Percentiles rank a stretch among this genome's conserved stretches.
Conservation (phyloP, 1,140 invertebrate genomes). For the Lepidurus apus region DNA sequence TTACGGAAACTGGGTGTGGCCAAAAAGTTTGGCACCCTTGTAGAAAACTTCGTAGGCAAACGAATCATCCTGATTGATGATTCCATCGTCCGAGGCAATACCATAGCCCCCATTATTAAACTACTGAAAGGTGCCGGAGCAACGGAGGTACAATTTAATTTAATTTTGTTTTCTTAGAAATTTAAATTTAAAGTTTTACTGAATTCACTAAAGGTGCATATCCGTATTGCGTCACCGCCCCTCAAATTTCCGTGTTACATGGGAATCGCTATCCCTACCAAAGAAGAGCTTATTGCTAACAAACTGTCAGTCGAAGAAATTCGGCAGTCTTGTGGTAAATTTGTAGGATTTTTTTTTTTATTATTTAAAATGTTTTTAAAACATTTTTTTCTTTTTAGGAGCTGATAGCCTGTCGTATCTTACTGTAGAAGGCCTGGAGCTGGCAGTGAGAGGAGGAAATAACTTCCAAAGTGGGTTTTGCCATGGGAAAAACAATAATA, state of each 20-base stretch:
- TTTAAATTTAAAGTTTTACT: not conserved
- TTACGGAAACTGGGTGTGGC: slow-evolving; percentile 85
- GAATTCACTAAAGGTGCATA: slow-evolving; percentile 67
- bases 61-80: slow-evolving; percentile 89
- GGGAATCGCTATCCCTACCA: slow-evolving; percentile 98
- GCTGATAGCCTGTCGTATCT: slow-evolving; percentile 89
- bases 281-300: slow-evolving; percentile 93
- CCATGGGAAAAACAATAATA: slow-evolving; percentile 53
- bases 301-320: slow-evolving; percentile 70
- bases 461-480: slow-evolving; percentile 56
- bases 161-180: not conserved
- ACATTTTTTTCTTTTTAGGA: slow-evolving; percentile 49
- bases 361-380: not conserved
- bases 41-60: slow-evolving; percentile 84
- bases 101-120: slow-evolving; percentile 93
- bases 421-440: slow-evolving; percentile 84
- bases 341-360: not conserved
- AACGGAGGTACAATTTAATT: slow-evolving; percentile 60
- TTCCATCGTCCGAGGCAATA: slow-evolving; percentile 95
- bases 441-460: slow-evolving; percentile 70
- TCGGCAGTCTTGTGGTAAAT: slow-evolving; percentile 74
- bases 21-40: slow-evolving; percentile 93
- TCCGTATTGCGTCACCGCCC: slow-evolving; percentile 94
- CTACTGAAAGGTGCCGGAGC: slow-evolving; percentile 87
- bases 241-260: slow-evolving; percentile 95